These are phyloP conservation scores for Thripadectes ignobilis DNA, from an alignment of 2,797 vertebrate species.

Conservation along the genomic window DNA sequence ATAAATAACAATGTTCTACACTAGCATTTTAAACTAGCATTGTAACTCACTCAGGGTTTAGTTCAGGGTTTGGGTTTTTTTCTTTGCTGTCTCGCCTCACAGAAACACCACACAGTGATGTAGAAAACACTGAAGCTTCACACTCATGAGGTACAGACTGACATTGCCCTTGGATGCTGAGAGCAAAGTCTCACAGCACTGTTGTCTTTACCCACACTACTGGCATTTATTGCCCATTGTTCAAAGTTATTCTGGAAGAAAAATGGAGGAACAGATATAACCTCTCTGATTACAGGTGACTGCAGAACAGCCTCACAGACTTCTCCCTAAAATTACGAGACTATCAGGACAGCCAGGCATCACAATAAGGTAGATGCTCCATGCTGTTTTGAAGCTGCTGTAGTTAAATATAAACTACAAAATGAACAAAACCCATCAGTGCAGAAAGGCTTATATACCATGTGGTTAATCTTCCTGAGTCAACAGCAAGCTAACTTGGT, in stretches of 20 bases:
- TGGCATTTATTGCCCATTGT: neutral
- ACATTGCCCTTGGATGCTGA: neutral
- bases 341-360: neutral
- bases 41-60: neutral
- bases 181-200: neutral
- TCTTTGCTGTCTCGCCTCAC: neutral
- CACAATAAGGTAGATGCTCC: neutral
- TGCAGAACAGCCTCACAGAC: neutral
- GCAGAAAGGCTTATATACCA: neutral
- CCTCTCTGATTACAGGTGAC: neutral
- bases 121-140: neutral
- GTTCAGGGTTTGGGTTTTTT: neutral
- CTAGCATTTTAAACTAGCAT: neutral
- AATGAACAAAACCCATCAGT: neutral
- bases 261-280: neutral
- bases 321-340: neutral
- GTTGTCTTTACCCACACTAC: neutral
- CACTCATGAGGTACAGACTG: neutral
- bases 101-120: neutral
- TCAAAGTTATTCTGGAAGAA: neutral
- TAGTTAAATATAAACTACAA: neutral
- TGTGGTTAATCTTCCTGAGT: neutral
- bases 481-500: neutral
- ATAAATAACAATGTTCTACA: neutral
- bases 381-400: neutral